phyloP scores from a whole-genome alignment of 2,113 vertebrate species.

The Thymallus thymallus region DNA sequence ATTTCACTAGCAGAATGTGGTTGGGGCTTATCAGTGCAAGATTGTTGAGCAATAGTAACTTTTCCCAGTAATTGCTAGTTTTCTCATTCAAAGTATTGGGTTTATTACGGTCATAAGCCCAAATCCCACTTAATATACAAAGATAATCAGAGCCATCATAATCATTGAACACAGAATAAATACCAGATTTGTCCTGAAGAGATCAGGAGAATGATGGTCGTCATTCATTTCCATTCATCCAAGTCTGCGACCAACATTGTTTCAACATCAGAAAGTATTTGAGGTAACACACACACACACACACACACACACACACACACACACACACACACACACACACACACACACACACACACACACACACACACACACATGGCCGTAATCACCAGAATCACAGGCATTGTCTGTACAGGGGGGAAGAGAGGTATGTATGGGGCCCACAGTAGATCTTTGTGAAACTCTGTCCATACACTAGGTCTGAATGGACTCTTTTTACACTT shows the following conservation, averaged over 20 bases:
- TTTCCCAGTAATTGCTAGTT: constrained; percentile 10
- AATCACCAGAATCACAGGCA: constrained; percentile 49
- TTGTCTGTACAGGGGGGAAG: constrained; percentile 55
- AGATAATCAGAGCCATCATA: constrained; percentile 9
- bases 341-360: no score
- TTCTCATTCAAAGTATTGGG: constrained; percentile 1
- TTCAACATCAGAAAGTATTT: constrained; percentile 30
- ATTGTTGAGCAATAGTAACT: not conserved
- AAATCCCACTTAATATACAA: constrained; percentile 2
- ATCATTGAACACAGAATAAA: constrained; percentile 4
- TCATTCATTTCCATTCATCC: not conserved
- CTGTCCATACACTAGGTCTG: constrained; percentile 62
- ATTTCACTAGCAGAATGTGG: not conserved
- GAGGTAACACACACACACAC: constrained; percentile 28
- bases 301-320: no score
- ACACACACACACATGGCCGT: constrained; percentile 42
- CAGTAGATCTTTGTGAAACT: constrained; percentile 76
- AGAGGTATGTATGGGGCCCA: constrained; percentile 53
- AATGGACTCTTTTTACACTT: constrained; percentile 80
- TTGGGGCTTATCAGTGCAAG: constrained; percentile 4
- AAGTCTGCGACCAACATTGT: not conserved
- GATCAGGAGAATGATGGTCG: not conserved
- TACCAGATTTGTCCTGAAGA: not conserved
- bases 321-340: no score
- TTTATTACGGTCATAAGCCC: not conserved